A percentile compares a stretch with the other conserved stretches of the same genome.
Evolutionary conservation across 2,113 vertebrate genomes (phyloP).

Genomic region (Albula goreensis): DNA sequence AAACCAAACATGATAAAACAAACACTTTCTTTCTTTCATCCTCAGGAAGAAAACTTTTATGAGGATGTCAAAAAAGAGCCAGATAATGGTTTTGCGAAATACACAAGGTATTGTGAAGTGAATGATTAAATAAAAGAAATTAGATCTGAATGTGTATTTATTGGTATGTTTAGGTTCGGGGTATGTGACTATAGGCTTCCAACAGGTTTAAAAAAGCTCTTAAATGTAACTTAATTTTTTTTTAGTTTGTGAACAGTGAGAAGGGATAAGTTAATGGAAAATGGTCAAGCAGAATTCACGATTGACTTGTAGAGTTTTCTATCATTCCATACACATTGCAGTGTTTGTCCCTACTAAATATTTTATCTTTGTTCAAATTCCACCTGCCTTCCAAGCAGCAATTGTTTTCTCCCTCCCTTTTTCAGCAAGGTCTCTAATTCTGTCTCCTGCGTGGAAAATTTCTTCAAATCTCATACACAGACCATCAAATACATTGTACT

Average conservation of each 20-base stretch:
- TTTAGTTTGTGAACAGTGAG: not conserved
- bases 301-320: not conserved
- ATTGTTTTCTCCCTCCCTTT: slow-evolving; percentile 27
- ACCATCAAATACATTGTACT: slow-evolving; percentile 61
- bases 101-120: slow-evolving; percentile 55
- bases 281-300: not conserved
- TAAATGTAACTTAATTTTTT: not conserved
- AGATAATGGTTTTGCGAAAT: slow-evolving; percentile 50
- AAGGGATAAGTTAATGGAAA: not conserved
- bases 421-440: slow-evolving; percentile 60
- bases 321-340: not conserved
- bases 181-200: not conserved
- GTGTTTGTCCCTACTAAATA: not conserved
- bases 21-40: slow-evolving; percentile 1
- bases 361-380: not conserved
- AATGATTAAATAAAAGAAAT: not conserved
- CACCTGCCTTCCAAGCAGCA: not conserved
- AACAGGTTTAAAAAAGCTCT: not conserved
- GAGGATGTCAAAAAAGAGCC: slow-evolving; percentile 14
- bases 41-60: slow-evolving; percentile 47
- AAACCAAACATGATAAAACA: not conserved
- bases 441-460: slow-evolving; percentile 58
- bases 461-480: slow-evolving; percentile 59
- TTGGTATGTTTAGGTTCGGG: not conserved
- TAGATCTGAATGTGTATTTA: not conserved